Percentiles rank a stretch among this genome's conserved stretches.
These are phyloP conservation scores for Crambe crambe DNA, from an alignment of 37 sponge, comb jelly and placozoan species.

Conservation along the genomic window DNA sequence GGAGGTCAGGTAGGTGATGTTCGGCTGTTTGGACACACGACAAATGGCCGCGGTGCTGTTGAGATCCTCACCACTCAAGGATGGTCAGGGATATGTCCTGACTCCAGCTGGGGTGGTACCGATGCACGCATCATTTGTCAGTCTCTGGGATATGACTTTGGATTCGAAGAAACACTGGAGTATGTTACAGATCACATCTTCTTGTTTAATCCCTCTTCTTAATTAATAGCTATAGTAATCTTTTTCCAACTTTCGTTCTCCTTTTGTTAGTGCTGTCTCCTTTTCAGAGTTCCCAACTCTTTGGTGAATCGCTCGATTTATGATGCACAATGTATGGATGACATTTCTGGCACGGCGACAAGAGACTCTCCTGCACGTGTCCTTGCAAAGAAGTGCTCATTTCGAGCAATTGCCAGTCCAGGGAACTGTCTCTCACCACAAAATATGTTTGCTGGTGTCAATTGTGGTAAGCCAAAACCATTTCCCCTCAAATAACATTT, in stretches of 20 bases:
- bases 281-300: background rate
- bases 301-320: background rate
- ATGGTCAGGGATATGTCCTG: slow-evolving; percentile 38
- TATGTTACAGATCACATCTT: background rate
- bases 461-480: background rate
- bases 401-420: background rate
- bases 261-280: background rate
- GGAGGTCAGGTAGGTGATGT: slow-evolving; percentile 24
- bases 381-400: background rate
- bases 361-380: background rate
- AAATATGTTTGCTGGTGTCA: background rate
- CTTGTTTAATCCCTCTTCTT: background rate
- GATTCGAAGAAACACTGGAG: background rate
- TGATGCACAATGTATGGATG: background rate
- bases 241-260: no score
- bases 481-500: no score
- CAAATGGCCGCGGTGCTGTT: slow-evolving; percentile 39
- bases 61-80: slow-evolving; percentile 8
- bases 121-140: slow-evolving; percentile 10
- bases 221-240: no score
- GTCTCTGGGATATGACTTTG: slow-evolving; percentile 25
- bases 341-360: background rate
- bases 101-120: slow-evolving; percentile 16
- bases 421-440: background rate
- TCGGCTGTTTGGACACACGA: slow-evolving; percentile 21